phyloP scores from a whole-genome alignment of 2,113 vertebrate genomes.

The Junco hyemalis region DNA sequence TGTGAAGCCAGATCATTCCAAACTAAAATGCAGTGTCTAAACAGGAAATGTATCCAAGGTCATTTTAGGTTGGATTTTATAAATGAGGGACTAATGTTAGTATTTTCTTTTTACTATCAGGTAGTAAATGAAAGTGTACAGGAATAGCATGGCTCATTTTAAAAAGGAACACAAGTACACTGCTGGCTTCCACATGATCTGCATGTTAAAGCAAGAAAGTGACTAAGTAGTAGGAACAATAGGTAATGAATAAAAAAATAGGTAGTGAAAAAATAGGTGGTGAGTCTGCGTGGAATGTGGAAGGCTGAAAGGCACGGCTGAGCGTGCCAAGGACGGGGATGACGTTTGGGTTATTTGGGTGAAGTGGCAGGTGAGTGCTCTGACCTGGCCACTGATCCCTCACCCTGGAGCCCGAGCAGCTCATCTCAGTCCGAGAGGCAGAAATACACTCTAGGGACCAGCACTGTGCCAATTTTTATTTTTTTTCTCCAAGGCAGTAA shows the following conservation, averaged over 20 bases:
- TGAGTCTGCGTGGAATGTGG: background rate
- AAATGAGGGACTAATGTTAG: background rate
- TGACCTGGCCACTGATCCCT: background rate
- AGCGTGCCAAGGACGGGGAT: background rate
- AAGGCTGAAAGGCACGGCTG: background rate
- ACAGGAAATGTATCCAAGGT: background rate
- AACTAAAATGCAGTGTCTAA: background rate
- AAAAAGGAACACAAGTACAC: background rate
- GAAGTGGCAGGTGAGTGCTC: background rate
- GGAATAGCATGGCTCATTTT: background rate
- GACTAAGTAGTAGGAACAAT: background rate
- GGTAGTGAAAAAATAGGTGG: too few species aligned
- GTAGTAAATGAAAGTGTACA: background rate
- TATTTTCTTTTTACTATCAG: background rate
- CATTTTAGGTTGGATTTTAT: background rate
- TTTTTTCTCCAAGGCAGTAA: background rate
- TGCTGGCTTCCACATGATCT: background rate
- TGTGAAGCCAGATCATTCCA: background rate
- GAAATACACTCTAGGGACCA: too few species aligned
- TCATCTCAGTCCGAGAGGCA: rapidly evolving
- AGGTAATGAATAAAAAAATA: background rate
- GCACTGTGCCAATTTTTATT: rapidly evolving
- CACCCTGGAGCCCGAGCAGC: rapidly evolving
- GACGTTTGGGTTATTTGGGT: background rate
- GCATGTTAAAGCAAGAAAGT: background rate